Evolutionary conservation across 2,888 invertebrate species (phyloP).

Genomic region (Venustoraphidia nigricollis): DNA sequence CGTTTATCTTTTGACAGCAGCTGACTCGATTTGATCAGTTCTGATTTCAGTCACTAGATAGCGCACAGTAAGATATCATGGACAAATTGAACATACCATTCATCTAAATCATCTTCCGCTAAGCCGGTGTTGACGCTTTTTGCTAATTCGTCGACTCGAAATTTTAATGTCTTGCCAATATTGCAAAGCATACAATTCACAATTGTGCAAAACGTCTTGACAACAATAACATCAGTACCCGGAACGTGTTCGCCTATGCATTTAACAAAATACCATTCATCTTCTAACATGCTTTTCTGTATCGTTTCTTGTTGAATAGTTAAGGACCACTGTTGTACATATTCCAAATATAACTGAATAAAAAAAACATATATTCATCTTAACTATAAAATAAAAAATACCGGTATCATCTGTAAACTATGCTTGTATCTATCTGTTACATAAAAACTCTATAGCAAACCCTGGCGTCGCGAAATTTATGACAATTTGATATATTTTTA

Average conservation of each 20-base stretch:
- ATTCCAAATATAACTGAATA: conserved; percentile 66
- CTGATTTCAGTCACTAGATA: no score
- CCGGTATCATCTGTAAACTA: no score
- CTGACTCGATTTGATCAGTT: no score
- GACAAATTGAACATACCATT: conserved; percentile 20
- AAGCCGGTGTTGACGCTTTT: conserved; percentile 10
- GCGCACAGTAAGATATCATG: conserved; percentile 9
- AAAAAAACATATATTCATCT: conserved; percentile 8
- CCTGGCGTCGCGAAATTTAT: no score
- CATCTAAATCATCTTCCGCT: background rate
- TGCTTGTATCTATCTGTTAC: no score
- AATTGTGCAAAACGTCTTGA: conserved; percentile 53
- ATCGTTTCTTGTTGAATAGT: conserved; percentile 41
- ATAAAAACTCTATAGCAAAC: no score
- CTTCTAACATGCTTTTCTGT: conserved; percentile 64
- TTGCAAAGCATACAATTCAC: conserved; percentile 30
- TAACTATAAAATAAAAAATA: no score
- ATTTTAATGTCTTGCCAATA: conserved; percentile 30
- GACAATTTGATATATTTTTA: no score
- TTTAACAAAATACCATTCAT: conserved; percentile 79
- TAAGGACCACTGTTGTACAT: conserved; percentile 69
- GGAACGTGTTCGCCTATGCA: conserved; percentile 60
- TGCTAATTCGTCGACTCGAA: conserved; percentile 27
- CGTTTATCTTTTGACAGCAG: no score
- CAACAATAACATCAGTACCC: conserved; percentile 58